Conservation (phyloP, 2,797 vertebrate species). For the Tokudaia tokunoshimensis region DNA sequence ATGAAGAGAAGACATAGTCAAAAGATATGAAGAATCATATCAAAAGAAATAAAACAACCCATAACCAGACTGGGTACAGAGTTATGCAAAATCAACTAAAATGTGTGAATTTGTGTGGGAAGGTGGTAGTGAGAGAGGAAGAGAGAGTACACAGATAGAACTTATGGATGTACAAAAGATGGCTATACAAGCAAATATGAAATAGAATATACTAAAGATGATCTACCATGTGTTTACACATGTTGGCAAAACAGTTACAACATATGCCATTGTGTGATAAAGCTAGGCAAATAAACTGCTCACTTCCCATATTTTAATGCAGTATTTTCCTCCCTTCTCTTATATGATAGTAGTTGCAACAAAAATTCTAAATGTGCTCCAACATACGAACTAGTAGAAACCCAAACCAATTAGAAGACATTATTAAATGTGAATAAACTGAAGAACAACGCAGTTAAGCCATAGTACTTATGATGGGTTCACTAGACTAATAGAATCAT, state of each 20-base stretch:
- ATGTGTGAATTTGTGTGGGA: slow-evolving; percentile 4
- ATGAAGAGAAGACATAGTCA: neutral
- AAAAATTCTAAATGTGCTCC: slow-evolving; percentile 14
- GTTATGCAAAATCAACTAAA: slow-evolving; percentile 27
- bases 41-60: neutral
- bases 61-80: slow-evolving; percentile 8
- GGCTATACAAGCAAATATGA: slow-evolving; percentile 38
- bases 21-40: neutral
- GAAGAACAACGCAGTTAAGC: slow-evolving; percentile 30
- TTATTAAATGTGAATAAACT: slow-evolving; percentile 47
- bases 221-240: slow-evolving; percentile 61
- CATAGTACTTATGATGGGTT: neutral
- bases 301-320: slow-evolving; percentile 45
- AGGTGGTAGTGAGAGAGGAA: neutral
- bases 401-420: slow-evolving; percentile 29
- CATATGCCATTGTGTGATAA: slow-evolving; percentile 13
- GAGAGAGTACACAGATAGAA: neutral
- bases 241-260: slow-evolving; percentile 59
- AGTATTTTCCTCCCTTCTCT: slow-evolving; percentile 20
- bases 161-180: slow-evolving; percentile 45
- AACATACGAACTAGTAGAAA: slow-evolving; percentile 16
- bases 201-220: slow-evolving; percentile 52
- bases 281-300: slow-evolving; percentile 60
- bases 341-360: slow-evolving; percentile 31
- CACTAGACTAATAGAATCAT: neutral